Evolutionary conservation across 2,888 invertebrate species (phyloP).

Genomic region (Choreutis nemorana): DNA sequence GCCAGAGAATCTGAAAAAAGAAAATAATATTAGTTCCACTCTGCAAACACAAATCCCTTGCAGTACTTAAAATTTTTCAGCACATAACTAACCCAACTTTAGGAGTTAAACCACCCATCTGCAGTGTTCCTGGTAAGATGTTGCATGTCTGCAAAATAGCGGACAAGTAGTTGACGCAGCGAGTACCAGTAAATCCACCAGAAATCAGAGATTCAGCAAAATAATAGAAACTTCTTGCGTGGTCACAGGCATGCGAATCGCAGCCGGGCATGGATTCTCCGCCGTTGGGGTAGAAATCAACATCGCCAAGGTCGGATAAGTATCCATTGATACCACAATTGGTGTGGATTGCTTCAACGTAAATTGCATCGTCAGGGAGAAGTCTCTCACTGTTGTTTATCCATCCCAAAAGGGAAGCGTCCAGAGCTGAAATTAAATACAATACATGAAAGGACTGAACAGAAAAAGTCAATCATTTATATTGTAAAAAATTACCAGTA

Average conservation of each 20-base stretch:
- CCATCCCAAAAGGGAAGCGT: slow-evolving; percentile 40
- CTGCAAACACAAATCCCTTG: neutral
- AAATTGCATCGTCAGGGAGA: slow-evolving; percentile 25
- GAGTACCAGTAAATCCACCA: slow-evolving; percentile 33
- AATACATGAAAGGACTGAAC: neutral
- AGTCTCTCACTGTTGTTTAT: slow-evolving; percentile 31
- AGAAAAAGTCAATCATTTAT: neutral
- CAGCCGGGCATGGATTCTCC: slow-evolving; percentile 44
- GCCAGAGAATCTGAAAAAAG: slow-evolving; percentile 27
- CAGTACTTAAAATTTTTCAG: too few species aligned
- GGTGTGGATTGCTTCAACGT: slow-evolving; percentile 44
- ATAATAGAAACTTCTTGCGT: slow-evolving; percentile 30
- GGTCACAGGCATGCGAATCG: slow-evolving; percentile 30
- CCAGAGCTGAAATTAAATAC: slow-evolving; percentile 24
- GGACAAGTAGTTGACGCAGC: slow-evolving; percentile 31
- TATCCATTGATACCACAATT: slow-evolving; percentile 37
- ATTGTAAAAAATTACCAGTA: slow-evolving; percentile 22
- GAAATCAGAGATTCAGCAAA: slow-evolving; percentile 32
- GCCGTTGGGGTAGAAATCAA: slow-evolving; percentile 43
- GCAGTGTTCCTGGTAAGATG: slow-evolving; percentile 22
- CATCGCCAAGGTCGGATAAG: slow-evolving; percentile 26
- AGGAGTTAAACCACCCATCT: slow-evolving; percentile 36
- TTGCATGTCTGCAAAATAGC: slow-evolving; percentile 27
- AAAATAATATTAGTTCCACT: slow-evolving; percentile 2
- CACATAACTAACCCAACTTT: slow-evolving; percentile 36